A percentile compares a stretch with the other conserved stretches of the same genome.
Evolutionary conservation across 2,888 invertebrate species (phyloP).

Genomic region (Diarsia rubi): DNA sequence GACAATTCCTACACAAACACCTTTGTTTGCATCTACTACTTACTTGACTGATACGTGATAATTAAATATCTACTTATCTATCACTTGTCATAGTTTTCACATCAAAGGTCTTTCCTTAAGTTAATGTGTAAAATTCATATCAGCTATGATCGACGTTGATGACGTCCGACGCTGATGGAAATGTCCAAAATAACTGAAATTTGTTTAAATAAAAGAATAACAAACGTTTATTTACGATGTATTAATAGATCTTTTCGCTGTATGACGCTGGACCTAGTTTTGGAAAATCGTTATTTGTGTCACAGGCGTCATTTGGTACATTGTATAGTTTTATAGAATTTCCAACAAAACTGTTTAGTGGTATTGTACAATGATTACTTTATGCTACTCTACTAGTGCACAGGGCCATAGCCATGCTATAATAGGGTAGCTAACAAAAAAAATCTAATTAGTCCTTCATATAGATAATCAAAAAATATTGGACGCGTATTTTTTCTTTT

Average conservation of each 20-base stretch:
- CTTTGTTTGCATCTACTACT: constrained; percentile 1
- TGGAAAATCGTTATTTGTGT: constrained; percentile 49
- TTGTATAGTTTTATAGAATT: constrained; percentile 22
- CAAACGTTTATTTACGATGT: constrained; percentile 43
- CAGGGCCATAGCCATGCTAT: constrained; percentile 5
- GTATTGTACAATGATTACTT: constrained; percentile 11
- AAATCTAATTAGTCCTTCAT: too few relatives aligned
- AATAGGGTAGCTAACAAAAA: too few relatives aligned
- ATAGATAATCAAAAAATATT: too few relatives aligned
- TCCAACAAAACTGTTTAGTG: constrained; percentile 9
- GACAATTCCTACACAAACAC: neutral
- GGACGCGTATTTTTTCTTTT: too few relatives aligned
- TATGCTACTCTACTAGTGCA: neutral
- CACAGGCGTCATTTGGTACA: constrained; percentile 28
- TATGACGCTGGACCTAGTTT: constrained; percentile 50
- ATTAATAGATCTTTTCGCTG: constrained; percentile 42
- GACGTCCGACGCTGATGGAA: constrained; percentile 48
- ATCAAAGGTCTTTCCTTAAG: constrained; percentile 2
- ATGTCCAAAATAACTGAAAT: constrained; percentile 51
- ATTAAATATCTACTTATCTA: constrained; percentile 29
- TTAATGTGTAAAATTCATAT: constrained; percentile 38
- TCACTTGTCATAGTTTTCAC: neutral
- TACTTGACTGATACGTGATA: constrained; percentile 6
- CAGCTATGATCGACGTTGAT: constrained; percentile 37
- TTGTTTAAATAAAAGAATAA: constrained; percentile 37